Evolutionary conservation across 2,797 vertebrate species (phyloP), one percentile per base, ranked within the genome.

Genomic region (Poecilia velifera): DNA sequence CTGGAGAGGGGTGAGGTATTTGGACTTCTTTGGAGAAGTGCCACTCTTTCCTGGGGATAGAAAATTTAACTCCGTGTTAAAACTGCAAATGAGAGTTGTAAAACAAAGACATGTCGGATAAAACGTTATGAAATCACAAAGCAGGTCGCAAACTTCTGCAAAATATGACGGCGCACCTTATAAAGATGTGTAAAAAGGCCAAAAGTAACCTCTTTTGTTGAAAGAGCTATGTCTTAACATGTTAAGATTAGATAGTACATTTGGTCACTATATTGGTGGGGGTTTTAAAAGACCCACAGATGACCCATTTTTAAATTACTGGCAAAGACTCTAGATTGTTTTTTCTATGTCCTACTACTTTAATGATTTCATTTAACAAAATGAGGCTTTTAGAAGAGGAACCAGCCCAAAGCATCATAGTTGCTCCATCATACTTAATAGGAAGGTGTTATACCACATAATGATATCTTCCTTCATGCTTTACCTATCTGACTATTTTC

Each of bases 1-100:
- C 90, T 99, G 98, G 90, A 99, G 97, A 9, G 98, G 98, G 25
- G 98, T 98, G 95, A 99, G 96, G 86, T 98, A 97, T 90, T 99
- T 99, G 0, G 97, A 97, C 90, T 99, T 99, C 89, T 99, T 99
- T 84, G 98, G 98, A 86, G 98, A 99, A 87, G 97, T 92, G 14
- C 97, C 98, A 90, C 94, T 98, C 90, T 99, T 98, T 84, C 98
- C 96, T 96, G 46, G 45, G 47, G 76, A 6, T n/a, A 55, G 39
- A 70, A 79, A 75, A 3, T 20, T 36, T 68, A 0, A 53, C 22
- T 64, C 14, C 49, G 20, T 39, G 34, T 73, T 36, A 78, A 53
- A 74, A 36, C 74, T 5, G 20, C 20, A 39, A 4, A 72, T 20
- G 4, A 34, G 14, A 28, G 20, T n/a, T 28, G 0, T 6, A 7